Percentiles rank a stretch among this genome's conserved stretches.
These are phyloP conservation scores for Rhopalosiphum maidis DNA, from an alignment of 1,140 invertebrate genomes.

Conservation along the genomic window DNA sequence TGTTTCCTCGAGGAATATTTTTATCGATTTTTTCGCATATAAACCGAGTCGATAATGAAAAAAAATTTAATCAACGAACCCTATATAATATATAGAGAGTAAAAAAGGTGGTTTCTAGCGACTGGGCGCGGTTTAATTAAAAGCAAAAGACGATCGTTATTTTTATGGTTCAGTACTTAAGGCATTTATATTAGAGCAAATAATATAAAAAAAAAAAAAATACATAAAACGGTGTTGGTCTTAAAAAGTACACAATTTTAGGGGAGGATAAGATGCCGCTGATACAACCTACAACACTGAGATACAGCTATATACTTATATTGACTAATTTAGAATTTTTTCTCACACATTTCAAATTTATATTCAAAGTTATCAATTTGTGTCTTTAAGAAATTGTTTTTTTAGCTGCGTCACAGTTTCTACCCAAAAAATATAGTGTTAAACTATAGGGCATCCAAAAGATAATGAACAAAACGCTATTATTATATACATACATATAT, in stretches of 20 bases:
- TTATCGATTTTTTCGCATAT: conserved; percentile 6
- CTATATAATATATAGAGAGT: neutral
- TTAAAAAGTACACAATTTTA: conserved; percentile 5
- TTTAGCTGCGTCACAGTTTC: neutral
- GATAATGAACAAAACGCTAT: conserved; percentile 8
- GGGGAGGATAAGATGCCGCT: neutral
- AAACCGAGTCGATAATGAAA: conserved; percentile 13
- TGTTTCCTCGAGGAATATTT: neutral
- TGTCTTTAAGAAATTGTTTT: neutral
- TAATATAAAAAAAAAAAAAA: conserved; percentile 32
- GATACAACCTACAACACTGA: neutral
- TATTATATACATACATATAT: neutral
- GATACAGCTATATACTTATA: too few relatives aligned
- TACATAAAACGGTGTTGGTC: conserved; percentile 27
- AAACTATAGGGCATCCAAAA: neutral
- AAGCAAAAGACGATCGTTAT: conserved; percentile 56
- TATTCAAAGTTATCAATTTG: neutral
- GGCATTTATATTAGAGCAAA: conserved; percentile 35
- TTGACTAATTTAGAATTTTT: neutral
- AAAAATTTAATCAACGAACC: conserved; percentile 47
- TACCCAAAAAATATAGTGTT: neutral
- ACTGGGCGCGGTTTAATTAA: conserved; percentile 56
- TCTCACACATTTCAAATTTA: too few relatives aligned
- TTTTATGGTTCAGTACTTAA: conserved; percentile 49
- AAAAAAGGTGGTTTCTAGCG: conserved; percentile 29